Base-by-base conservation (phyloP, 2,113 vertebrate species). In the Physeter macrocephalus region DNA sequence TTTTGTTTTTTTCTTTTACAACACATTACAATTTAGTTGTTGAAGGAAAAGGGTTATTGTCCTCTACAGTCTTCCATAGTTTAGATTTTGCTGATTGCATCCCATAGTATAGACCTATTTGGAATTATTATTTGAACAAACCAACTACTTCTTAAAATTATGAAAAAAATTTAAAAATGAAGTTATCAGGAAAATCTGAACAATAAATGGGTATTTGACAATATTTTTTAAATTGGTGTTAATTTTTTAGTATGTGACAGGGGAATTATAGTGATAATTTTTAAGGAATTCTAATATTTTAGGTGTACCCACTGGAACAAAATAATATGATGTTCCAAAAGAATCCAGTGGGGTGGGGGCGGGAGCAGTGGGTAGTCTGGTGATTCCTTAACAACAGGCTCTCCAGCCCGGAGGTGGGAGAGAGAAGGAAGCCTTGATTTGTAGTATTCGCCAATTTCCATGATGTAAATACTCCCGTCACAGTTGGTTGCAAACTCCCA, bases 41-140 rank as follows among this genome's bases (percentile, higher is more conserved):
- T 88, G 27, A 87, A 91, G 62, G 67, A 78, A 88, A n/a, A 23
- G 7, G 31, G 67, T 69, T 72, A 43, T 88, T 67, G 66, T 81
- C 41, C 66, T 31, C 4, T 8, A 36, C 41, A 34, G 13, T 25
- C 41, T 88, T 81, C 25, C 49, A 27, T n/a, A 81, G 59, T 49
- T 54, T 86, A 61, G 74, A 69, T 87, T 75, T 93, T 87, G n/a
- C 59, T 67, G 15, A 23, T 74, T 41, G 18, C 10, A 46, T 46
- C 52, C 4, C 12, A 13, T 34, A 46, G 25, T 62, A 61, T 31
- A 95, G 41, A 72, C 23, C 27, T 69, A 82, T 62, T 18, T 93
- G 11, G 59, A 88, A 94, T 82, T 64, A 31, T 62, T 43, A 93
- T 75, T 46, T 80, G 41, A 66, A 49, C 8, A 82, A 96, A 88